These are phyloP conservation scores for Caradrina kadenii DNA, from an alignment of 2,888 invertebrate genomes.

Conservation along the genomic window DNA sequence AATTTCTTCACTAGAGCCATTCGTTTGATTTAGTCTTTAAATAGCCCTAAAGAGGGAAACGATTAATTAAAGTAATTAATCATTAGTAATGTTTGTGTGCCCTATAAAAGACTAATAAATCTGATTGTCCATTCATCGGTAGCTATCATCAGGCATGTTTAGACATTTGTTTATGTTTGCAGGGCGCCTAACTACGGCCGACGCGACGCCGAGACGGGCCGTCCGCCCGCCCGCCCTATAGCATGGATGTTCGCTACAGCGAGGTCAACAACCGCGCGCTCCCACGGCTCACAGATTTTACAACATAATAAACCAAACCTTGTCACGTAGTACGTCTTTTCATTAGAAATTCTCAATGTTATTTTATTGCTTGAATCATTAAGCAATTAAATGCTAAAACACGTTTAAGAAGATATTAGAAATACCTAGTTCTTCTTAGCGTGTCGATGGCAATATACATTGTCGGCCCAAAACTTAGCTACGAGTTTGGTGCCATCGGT, in stretches of 20 bases:
- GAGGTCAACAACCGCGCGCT: conserved; percentile 79
- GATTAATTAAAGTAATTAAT: conserved; percentile 26
- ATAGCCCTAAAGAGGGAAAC: conserved; percentile 33
- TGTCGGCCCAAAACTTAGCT: background rate
- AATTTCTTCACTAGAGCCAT: conserved; percentile 19
- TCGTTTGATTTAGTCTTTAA: conserved; percentile 20
- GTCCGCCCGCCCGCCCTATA: conserved; percentile 75
- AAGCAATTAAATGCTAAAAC: background rate
- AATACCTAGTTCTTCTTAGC: background rate
- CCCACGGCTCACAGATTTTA: conserved; percentile 71
- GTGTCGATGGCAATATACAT: background rate
- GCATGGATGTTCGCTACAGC: conserved; percentile 66
- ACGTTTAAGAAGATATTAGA: background rate
- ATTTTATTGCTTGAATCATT: background rate
- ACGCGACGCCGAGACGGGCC: conserved; percentile 44
- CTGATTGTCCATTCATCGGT: conserved; percentile 66
- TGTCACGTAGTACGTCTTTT: conserved; percentile 50
- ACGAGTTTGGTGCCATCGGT: background rate
- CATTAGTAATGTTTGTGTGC: conserved; percentile 31
- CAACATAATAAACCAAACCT: conserved; percentile 69
- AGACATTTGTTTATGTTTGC: conserved; percentile 83
- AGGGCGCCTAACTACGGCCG: conserved; percentile 67
- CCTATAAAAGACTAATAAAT: conserved; percentile 53
- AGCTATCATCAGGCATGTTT: conserved; percentile 70
- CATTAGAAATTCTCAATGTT: conserved; percentile 34